phyloP scores from a whole-genome alignment of 2,113 vertebrate genomes.

The Antechinus stuartii region DNA sequence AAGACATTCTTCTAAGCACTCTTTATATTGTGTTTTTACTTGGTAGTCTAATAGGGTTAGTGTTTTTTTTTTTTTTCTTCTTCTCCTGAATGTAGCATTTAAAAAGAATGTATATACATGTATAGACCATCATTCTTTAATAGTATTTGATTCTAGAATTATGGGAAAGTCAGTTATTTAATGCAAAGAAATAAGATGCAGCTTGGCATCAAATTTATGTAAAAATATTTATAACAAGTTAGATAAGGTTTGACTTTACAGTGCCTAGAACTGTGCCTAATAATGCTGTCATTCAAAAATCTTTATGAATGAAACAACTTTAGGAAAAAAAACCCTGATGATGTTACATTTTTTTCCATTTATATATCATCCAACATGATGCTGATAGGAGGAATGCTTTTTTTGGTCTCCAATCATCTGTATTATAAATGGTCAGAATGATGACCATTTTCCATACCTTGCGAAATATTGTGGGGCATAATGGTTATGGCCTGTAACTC shows the following conservation, averaged over 20 bases:
- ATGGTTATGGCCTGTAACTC: not conserved
- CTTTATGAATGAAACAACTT: not conserved
- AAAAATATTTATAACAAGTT: not conserved
- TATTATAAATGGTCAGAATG: not conserved
- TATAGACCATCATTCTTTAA: not conserved
- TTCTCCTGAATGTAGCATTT: not conserved
- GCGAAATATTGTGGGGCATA: not conserved
- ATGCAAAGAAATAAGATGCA: not conserved
- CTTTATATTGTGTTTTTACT: not conserved
- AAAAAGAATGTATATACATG: not conserved
- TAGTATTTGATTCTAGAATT: not conserved
- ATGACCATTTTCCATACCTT: not conserved
- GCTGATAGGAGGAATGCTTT: not conserved
- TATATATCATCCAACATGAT: not conserved
- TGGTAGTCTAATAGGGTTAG: not conserved
- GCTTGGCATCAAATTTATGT: not conserved
- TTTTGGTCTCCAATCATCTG: not conserved
- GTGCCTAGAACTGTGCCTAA: not conserved
- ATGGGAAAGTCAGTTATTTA: not conserved
- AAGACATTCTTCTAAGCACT: not conserved
- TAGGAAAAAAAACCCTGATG: not conserved
- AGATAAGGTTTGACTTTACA: not conserved
- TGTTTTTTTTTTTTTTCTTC: not conserved
- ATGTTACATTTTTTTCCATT: not conserved
- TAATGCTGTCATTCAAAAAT: not conserved